Evolutionary conservation across 2,113 vertebrate genomes (phyloP).

Genomic region (Lepisosteus oculatus): DNA sequence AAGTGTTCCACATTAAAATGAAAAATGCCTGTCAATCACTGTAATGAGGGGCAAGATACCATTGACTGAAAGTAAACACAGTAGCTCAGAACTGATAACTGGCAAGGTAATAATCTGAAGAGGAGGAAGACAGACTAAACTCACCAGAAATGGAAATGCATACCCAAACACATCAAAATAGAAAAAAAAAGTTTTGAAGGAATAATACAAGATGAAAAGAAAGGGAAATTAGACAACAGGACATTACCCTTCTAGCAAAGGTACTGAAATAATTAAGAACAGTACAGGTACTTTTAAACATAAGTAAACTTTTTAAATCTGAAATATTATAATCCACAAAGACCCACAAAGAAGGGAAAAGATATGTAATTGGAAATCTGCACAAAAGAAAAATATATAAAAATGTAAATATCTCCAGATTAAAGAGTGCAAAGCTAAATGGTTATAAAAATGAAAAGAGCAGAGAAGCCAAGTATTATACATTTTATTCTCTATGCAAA

Average conservation of each 20-base stretch:
- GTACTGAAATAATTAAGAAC: not conserved
- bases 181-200: not conserved
- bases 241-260: not conserved
- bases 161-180: not conserved
- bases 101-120: not conserved
- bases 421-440: slow-evolving; percentile 6
- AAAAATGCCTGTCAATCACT: slow-evolving; percentile 3
- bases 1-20: not conserved
- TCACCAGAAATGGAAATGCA: not conserved
- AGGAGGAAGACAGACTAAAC: not conserved
- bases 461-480: not conserved
- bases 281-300: too few species aligned
- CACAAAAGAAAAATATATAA: not conserved
- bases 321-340: too few species aligned
- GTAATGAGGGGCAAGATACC: not conserved
- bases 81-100: not conserved
- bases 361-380: not conserved
- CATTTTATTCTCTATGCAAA: slow-evolving; percentile 5
- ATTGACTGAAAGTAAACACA: not conserved
- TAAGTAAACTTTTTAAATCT: too few species aligned
- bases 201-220: not conserved
- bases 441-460: slow-evolving; percentile 13
- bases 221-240: too few species aligned
- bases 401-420: slow-evolving; percentile 13
- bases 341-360: not conserved